phyloP scores from a whole-genome alignment of 2,797 vertebrate species.

The Rhincodon typus region DNA sequence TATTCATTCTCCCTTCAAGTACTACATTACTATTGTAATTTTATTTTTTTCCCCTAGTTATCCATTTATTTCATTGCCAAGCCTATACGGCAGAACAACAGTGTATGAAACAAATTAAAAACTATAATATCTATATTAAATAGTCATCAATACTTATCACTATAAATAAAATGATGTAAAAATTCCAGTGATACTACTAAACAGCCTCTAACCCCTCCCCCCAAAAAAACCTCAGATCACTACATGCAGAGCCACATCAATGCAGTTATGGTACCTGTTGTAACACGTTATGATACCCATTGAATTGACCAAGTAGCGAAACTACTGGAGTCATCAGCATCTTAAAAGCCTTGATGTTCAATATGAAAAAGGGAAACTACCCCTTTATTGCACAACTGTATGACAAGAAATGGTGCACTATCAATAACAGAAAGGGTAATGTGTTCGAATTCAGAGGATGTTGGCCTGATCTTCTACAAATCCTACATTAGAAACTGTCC shows the following conservation, averaged over 20 bases:
- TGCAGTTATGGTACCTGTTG: slow-evolving; percentile 55
- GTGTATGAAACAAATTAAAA: slow-evolving; percentile 38
- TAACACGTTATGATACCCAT: slow-evolving; percentile 59
- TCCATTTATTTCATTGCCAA: slow-evolving; percentile 47
- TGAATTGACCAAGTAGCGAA: slow-evolving; percentile 58
- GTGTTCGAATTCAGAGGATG: slow-evolving; percentile 55
- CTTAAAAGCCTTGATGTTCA: slow-evolving; percentile 45
- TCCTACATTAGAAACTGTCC: slow-evolving; percentile 54
- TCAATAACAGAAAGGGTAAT: slow-evolving; percentile 51
- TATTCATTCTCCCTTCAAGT: slow-evolving; percentile 49
- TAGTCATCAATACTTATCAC: slow-evolving; percentile 26
- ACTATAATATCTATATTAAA: slow-evolving; percentile 30
- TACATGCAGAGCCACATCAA: slow-evolving; percentile 67
- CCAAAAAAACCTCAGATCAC: slow-evolving; percentile 49
- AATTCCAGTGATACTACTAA: slow-evolving; percentile 55
- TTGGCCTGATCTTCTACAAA: slow-evolving; percentile 56
- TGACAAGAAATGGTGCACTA: slow-evolving; percentile 65
- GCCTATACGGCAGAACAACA: slow-evolving; percentile 37
- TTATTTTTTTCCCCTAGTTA: slow-evolving; percentile 46
- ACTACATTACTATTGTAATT: slow-evolving; percentile 45
- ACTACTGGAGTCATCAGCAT: slow-evolving; percentile 36
- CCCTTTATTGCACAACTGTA: slow-evolving; percentile 58
- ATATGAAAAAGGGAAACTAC: slow-evolving; percentile 50
- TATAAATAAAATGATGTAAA: slow-evolving; percentile 32
- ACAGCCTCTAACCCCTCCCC: slow-evolving; percentile 49